Evolutionary conservation across 2,113 vertebrate genomes (phyloP).

Genomic region (Asarcornis scutulata): DNA sequence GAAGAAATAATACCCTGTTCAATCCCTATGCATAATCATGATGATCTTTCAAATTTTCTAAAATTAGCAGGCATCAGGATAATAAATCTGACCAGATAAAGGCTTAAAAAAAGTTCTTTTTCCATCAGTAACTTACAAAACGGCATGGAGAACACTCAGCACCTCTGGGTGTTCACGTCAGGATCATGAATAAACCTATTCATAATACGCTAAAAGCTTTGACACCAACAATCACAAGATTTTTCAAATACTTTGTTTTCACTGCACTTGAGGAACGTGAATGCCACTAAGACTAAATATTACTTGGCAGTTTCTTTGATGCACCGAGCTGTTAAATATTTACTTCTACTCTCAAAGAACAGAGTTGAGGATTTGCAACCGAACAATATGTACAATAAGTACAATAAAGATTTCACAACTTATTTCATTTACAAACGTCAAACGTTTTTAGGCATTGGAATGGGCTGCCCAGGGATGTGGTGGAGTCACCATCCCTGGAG

Average conservation of each 20-base stretch:
- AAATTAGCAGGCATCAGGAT: not conserved
- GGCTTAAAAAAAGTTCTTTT: not conserved
- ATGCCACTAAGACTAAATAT: slow-evolving; percentile 28
- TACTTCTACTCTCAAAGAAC: slow-evolving; percentile 11
- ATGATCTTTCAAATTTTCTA: not conserved
- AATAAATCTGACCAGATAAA: not conserved
- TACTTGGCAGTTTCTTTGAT: not conserved
- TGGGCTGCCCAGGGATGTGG: no score
- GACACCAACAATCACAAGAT: not conserved
- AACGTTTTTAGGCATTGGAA: no score
- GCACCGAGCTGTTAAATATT: not conserved
- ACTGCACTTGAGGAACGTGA: not conserved
- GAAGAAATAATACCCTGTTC: not conserved
- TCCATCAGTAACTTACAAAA: not conserved
- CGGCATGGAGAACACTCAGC: not conserved
- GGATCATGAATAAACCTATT: not conserved
- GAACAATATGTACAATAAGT: not conserved
- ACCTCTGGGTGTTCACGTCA: not conserved
- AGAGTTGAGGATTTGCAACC: not conserved
- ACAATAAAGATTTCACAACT: slow-evolving; percentile 47
- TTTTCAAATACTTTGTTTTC: not conserved
- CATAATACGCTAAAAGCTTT: not conserved
- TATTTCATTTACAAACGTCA: not conserved
- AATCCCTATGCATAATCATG: not conserved
- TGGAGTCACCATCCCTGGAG: no score